These are phyloP conservation scores for Zalophus californianus DNA, from an alignment of 2,797 vertebrate genomes.

Conservation along the genomic window DNA sequence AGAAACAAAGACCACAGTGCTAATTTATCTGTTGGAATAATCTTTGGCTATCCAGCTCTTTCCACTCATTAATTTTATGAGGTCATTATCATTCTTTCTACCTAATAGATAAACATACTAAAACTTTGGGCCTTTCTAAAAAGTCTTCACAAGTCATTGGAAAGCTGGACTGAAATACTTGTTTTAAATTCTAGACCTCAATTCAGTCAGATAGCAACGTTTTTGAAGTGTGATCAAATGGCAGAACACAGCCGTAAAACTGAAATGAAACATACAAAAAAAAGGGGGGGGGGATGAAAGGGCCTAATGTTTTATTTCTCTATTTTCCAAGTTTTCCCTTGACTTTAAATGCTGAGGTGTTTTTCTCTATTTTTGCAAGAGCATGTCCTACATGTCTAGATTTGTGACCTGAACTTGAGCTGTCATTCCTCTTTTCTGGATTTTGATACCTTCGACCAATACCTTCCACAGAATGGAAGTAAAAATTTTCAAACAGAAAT, in stretches of 20 bases:
- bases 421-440: slow-evolving; percentile 9
- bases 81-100: slow-evolving; percentile 64
- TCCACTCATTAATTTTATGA: slow-evolving; percentile 58
- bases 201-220: background rate
- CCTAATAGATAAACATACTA: slow-evolving; percentile 41
- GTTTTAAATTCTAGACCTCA: slow-evolving; percentile 36
- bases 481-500: slow-evolving; percentile 13
- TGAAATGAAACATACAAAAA: background rate
- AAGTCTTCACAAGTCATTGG: slow-evolving; percentile 23
- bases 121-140: slow-evolving; percentile 53
- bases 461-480: slow-evolving; percentile 5
- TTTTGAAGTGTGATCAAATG: slow-evolving; percentile 52
- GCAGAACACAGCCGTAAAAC: slow-evolving; percentile 17
- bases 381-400: background rate
- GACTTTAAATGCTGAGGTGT: background rate
- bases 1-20: slow-evolving; percentile 30
- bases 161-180: background rate
- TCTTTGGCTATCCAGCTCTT: slow-evolving; percentile 42
- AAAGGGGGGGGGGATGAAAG: background rate
- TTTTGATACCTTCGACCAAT: background rate
- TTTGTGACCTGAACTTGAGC: background rate
- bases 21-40: slow-evolving; percentile 63
- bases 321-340: slow-evolving; percentile 17
- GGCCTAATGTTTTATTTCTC: slow-evolving; percentile 36
- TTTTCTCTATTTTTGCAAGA: slow-evolving; percentile 42